Conservation (phyloP, 2,888 invertebrate genomes). For the Lithophane semibrunnea region DNA sequence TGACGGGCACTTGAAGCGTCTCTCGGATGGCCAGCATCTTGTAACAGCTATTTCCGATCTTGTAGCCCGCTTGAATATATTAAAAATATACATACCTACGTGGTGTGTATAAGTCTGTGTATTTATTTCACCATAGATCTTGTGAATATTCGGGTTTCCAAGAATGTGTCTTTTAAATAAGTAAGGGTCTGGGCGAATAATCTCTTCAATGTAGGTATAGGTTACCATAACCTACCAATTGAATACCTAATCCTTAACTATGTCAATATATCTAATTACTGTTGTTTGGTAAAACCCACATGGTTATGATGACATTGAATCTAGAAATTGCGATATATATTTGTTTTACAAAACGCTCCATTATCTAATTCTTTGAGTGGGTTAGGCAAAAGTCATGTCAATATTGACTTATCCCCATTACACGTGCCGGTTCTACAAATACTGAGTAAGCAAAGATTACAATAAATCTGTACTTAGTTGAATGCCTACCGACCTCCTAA, state of each 20-base stretch:
- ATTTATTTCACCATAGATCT: background rate
- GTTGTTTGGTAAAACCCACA: background rate
- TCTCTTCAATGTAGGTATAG: background rate
- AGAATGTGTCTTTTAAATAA: background rate
- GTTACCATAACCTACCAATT: background rate
- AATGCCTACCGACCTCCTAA: constrained; percentile 1
- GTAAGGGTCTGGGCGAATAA: background rate
- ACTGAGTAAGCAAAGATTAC: constrained; percentile 15
- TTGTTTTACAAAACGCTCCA: constrained; percentile 9
- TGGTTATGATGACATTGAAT: background rate
- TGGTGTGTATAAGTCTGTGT: background rate
- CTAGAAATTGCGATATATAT: background rate
- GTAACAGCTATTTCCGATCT: constrained; percentile 67
- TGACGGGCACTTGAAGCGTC: constrained; percentile 41
- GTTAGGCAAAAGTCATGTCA: constrained; percentile 17
- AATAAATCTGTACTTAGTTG: background rate
- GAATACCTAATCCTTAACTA: background rate
- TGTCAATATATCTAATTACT: background rate
- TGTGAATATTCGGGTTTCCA: background rate
- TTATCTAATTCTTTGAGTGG: background rate
- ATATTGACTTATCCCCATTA: constrained; percentile 24
- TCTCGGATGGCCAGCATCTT: constrained; percentile 67
- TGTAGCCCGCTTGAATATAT: constrained; percentile 49
- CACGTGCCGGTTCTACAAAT: constrained; percentile 23
- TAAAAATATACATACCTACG: constrained; percentile 2